Evolutionary conservation across 2,113 vertebrate species (phyloP), one percentile per base, ranked within the genome.

Genomic region (Eclectus roratus): DNA sequence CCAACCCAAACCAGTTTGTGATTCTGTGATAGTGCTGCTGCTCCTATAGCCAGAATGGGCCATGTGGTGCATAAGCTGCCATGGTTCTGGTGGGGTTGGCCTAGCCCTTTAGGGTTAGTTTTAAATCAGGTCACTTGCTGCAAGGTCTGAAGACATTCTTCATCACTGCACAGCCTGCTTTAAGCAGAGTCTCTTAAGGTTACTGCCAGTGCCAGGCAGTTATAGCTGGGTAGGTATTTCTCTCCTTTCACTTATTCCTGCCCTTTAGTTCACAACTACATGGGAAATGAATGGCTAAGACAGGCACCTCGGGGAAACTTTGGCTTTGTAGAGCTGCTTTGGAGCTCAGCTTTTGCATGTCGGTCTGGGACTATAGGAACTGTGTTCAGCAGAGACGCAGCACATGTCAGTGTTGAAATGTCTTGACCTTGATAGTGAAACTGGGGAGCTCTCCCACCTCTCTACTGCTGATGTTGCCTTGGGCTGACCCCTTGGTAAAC

Each of bases 1-100:
- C 33, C n/a, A 24, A 35, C 56, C 56, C 33, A 24, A 35, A 58
- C 56, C 4, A 35, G 6, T 58, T 21, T 58, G 20, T 56, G 50
- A 1, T 61, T 63, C 33, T 76, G 3, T 23, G 29, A 5, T 13
- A 7, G 33, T 10, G n/a, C 70, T 68, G 61, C 39, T 37, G n/a
- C 69, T 52, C 7, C 66, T 58, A 3, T 9, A 85, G 46, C 31
- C 4, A 0, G 17, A 35, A 1, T 1, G 13, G 52, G 53, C 55
- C 43, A 20, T 0, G 3, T 3, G 0, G 24, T 19, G 39, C 2
- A n/a, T 29, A 29, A 41, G 46, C 77, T 81, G 69, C n/a, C 1
- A 1, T 28, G 63, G 78, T 31, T 44, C 2, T 27, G 37, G 21
- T 10, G 39, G 80, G 21, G 10, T 41, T 77, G 73, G n/a, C 55